A percentile compares a stretch with the other conserved stretches of the same genome.
Evolutionary conservation across 2,113 vertebrate genomes (phyloP).

Genomic region (Otolemur garnettii): DNA sequence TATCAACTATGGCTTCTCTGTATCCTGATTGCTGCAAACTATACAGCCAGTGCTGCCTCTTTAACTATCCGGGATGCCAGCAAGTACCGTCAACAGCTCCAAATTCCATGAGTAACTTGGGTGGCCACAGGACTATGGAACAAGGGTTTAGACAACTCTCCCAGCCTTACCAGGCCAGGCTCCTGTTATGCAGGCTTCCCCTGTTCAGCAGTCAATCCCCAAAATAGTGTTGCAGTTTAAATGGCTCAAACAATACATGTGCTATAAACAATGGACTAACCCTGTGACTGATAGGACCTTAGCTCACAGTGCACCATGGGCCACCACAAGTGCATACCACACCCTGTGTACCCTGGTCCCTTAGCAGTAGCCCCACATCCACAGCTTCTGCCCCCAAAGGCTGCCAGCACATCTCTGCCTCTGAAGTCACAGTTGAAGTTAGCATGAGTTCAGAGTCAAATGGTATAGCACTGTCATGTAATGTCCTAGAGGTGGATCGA

Average conservation of each 20-base stretch:
- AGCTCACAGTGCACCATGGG: too few species aligned
- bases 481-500: slow-evolving; percentile 95
- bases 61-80: slow-evolving; percentile 85
- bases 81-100: slow-evolving; percentile 88
- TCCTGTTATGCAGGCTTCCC: slow-evolving; percentile 87
- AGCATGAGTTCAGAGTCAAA: slow-evolving; percentile 95
- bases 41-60: slow-evolving; percentile 83
- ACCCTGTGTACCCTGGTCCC: slow-evolving; percentile 88
- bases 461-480: slow-evolving; percentile 98
- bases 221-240: slow-evolving; percentile 80
- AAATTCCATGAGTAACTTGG: slow-evolving; percentile 88
- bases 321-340: slow-evolving; percentile 44
- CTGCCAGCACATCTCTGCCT: slow-evolving; percentile 92
- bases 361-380: slow-evolving; percentile 91
- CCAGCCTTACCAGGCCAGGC: slow-evolving; percentile 87
- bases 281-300: too few species aligned
- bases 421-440: slow-evolving; percentile 92
- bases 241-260: too few species aligned
- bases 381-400: slow-evolving; percentile 92
- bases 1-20: slow-evolving; percentile 77
- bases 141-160: slow-evolving; percentile 89
- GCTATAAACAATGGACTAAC: too few species aligned
- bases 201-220: slow-evolving; percentile 89
- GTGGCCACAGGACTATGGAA: slow-evolving; percentile 84
- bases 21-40: slow-evolving; percentile 84